phyloP scores from a whole-genome alignment of 2,113 vertebrate species.

The Calidris pugnax region DNA sequence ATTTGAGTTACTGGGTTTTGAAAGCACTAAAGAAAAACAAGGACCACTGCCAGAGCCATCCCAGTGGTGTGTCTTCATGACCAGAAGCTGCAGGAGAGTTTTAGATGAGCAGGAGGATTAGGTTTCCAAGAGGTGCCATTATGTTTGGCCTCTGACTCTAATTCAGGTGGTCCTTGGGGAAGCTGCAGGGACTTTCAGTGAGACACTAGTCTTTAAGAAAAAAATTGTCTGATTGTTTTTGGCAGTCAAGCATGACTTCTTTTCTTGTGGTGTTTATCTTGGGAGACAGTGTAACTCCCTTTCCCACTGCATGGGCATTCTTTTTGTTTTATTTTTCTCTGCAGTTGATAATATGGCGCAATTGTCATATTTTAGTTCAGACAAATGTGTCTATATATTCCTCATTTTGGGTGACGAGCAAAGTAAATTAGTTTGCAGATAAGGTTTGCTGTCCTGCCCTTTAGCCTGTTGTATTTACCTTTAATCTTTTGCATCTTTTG shows the following conservation, averaged over 20 bases:
- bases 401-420: not conserved
- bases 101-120: conserved; percentile 47
- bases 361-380: not conserved
- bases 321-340: not conserved
- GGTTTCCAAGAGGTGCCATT: conserved; percentile 43
- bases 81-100: conserved; percentile 18
- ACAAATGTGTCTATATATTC: not conserved
- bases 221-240: not conserved
- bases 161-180: conserved; percentile 40
- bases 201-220: not conserved
- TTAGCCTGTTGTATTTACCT: not conserved
- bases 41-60: not conserved
- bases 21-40: conserved; percentile 14
- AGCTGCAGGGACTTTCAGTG: conserved; percentile 31
- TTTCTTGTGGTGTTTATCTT: not conserved
- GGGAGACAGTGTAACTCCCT: not conserved
- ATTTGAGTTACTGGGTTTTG: conserved; percentile 6
- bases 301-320: not conserved
- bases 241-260: not conserved
- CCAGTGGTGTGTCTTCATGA: not conserved
- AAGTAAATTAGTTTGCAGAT: not conserved
- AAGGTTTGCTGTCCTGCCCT: not conserved
- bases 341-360: not conserved
- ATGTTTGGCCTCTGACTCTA: conserved; percentile 37
- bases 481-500: not conserved